phyloP scores from a whole-genome alignment of 2,113 vertebrate species.

The Sus scrofa region DNA sequence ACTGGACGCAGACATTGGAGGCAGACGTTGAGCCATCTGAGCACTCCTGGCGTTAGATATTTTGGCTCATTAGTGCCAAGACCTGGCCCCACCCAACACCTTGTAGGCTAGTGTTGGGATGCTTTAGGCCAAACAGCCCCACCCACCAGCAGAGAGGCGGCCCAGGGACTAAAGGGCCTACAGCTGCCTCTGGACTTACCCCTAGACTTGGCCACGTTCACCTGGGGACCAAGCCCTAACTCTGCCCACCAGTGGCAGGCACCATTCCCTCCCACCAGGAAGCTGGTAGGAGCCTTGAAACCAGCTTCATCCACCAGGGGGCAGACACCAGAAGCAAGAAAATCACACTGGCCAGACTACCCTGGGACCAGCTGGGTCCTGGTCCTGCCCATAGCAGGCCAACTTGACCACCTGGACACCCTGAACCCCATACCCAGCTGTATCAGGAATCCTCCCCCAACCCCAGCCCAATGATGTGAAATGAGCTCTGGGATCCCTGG shows the following conservation, averaged over 20 bases:
- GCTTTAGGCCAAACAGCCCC: too few species aligned
- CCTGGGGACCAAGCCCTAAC: too few species aligned
- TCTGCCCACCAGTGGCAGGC: too few species aligned
- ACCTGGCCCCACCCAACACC: not conserved
- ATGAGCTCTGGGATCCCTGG: not conserved
- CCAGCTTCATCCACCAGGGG: not conserved
- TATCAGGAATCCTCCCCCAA: not conserved
- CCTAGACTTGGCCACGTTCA: not conserved
- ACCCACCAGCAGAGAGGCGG: not conserved
- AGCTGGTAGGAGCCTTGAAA: not conserved
- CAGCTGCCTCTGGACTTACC: not conserved
- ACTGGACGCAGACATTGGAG: not conserved
- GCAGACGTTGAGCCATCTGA: rapidly evolving
- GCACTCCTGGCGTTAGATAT: not conserved
- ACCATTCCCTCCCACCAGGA: not conserved
- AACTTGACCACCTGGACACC: not conserved
- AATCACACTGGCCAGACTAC: not conserved
- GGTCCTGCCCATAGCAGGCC: not conserved
- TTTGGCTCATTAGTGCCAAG: not conserved
- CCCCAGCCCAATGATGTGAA: not conserved
- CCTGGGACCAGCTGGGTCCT: not conserved
- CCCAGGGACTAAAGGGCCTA: not conserved
- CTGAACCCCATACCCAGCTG: not conserved
- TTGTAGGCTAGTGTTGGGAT: too few species aligned
- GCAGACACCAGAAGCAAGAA: not conserved